Evolutionary conservation across 1,140 invertebrate species (phyloP), one percentile per base, ranked within the genome.

Genomic region (Fopius arisanus): DNA sequence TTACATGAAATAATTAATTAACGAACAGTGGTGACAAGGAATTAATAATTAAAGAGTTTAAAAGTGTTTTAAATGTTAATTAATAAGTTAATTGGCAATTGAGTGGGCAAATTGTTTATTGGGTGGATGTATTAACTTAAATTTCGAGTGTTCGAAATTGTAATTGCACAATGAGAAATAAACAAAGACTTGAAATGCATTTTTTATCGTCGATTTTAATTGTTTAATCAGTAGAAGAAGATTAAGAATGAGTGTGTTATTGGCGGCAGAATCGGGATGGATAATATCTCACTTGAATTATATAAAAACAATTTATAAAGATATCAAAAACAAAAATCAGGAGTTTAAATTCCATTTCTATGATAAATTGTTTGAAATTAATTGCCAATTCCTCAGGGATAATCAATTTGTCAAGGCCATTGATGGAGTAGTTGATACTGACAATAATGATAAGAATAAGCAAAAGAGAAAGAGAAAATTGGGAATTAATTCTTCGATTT

Each of bases 241-340:
- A 12, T 0, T 0, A 62, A 73, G 63, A 21, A 85, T 86, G 83
- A 84, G 82, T 71, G 51, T 86, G 23, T 73, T 82, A 69, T 76
- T 79, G 37, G 41, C 67, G 0, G 74, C 74, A 3, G 71, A 81
- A 29, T 76, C 84, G 23, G 84, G 84, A 54, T 84, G 83, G 82
- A 79, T 86, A 21, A 66, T 86, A 48, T 86, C 83, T 19, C 84
- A 86, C 73, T 76, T 81, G 12, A 43, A 82, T 33, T 83, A 83
- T 54, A 67, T 86, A 12, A 74, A 83, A 65, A 68, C 78, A 62
- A 80, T 83, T 70, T 86, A 86, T 41, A 73, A 76, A 40, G 71
- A 54, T 23, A 81, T 81, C 9, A 54, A 67, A 51, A 51, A 79
- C 19, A 66, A 65, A 1, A 26, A 75, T 28, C 40, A 51, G 26